Evolutionary conservation across 2,113 vertebrate genomes (phyloP).

Genomic region (Dicrurus megarhynchus): DNA sequence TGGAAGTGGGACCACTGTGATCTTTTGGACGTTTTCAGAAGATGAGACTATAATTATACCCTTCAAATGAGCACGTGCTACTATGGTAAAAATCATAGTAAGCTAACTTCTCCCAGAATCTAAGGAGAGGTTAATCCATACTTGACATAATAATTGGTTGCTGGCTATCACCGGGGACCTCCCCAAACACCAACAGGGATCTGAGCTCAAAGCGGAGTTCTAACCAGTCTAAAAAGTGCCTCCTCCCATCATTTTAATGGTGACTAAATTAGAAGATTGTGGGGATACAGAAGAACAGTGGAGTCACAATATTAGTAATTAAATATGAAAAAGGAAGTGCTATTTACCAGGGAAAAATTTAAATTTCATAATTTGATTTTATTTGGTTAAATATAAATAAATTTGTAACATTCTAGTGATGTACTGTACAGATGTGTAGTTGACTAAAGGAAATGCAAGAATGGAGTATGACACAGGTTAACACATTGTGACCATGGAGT

Average conservation of each 20-base stretch:
- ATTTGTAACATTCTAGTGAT: not conserved
- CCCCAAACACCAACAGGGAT: fast-evolving
- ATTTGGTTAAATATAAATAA: not conserved
- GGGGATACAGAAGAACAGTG: not conserved
- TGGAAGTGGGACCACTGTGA: not conserved
- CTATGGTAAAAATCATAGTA: not conserved
- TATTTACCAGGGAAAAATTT: not conserved
- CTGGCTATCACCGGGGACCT: not conserved
- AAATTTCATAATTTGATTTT: not conserved
- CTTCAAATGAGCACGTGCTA: not conserved
- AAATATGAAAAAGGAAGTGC: not conserved
- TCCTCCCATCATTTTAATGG: not conserved
- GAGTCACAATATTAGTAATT: not conserved
- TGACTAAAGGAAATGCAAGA: not conserved
- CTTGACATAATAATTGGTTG: not conserved
- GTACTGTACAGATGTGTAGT: not conserved
- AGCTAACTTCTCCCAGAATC: not conserved
- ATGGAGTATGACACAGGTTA: not conserved
- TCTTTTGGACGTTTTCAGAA: not conserved
- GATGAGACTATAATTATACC: not conserved
- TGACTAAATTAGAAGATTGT: not conserved
- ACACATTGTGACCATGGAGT: not conserved
- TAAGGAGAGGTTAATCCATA: not conserved
- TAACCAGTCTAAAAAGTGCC: not conserved
- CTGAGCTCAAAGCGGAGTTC: not conserved